Percentiles rank a stretch among this genome's conserved stretches.
Evolutionary conservation across 2,113 vertebrate genomes (phyloP).

Genomic region (Lasiurus borealis): DNA sequence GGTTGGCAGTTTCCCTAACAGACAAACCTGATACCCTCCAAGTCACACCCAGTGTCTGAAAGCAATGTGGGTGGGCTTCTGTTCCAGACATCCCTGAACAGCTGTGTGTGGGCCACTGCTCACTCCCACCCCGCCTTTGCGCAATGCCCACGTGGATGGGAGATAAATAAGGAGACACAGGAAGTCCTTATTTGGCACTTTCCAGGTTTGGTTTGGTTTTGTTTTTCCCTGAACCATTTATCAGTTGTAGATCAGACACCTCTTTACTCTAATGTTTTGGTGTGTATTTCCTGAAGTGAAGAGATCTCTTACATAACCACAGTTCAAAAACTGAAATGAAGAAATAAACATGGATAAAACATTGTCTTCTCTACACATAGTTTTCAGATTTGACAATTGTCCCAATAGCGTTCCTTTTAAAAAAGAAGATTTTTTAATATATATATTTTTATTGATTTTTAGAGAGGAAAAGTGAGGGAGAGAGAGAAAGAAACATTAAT

Average conservation of each 20-base stretch:
- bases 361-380: neutral
- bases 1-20: conserved; percentile 69
- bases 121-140: conserved; percentile 52
- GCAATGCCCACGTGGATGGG: conserved; percentile 56
- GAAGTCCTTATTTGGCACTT: conserved; percentile 81
- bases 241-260: neutral
- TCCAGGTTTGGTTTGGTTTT: neutral
- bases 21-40: conserved; percentile 75
- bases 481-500: too few relatives aligned
- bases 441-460: too few relatives aligned
- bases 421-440: too few relatives aligned
- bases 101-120: conserved; percentile 74
- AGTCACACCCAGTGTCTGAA: conserved; percentile 80
- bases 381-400: neutral
- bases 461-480: too few relatives aligned
- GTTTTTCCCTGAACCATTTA: neutral
- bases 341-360: neutral
- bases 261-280: neutral
- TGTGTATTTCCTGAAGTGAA: conserved; percentile 18
- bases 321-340: neutral
- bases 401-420: neutral
- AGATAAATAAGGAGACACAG: conserved; percentile 77
- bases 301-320: neutral
- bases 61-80: conserved; percentile 82
- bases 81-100: conserved; percentile 77